These are phyloP conservation scores for Polyodon spathula DNA, from an alignment of 2,113 vertebrate species.

Conservation along the genomic window DNA sequence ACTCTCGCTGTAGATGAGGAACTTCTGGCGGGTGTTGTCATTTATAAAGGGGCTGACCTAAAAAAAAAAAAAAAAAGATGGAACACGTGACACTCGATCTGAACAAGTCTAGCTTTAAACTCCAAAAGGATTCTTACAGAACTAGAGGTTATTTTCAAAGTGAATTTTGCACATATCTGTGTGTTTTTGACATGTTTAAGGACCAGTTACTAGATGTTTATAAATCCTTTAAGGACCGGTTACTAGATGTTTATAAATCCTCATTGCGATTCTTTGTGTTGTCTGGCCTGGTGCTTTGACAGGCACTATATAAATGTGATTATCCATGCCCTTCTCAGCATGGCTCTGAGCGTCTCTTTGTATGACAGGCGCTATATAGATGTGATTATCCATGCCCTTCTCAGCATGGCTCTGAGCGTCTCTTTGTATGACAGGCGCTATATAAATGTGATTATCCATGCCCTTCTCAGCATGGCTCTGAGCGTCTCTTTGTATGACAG, in stretches of 20 bases:
- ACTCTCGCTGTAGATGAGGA: conserved; percentile 72
- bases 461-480: neutral
- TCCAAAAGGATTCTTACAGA: no score
- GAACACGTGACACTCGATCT: neutral
- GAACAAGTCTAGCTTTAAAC: no score
- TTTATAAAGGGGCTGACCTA: conserved; percentile 78
- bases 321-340: neutral
- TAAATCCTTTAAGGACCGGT: neutral
- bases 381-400: neutral
- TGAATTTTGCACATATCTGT: neutral
- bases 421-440: neutral
- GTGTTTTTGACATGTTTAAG: neutral
- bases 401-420: neutral
- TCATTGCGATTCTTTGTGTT: no score
- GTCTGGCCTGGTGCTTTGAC: neutral
- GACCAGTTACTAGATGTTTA: neutral
- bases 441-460: neutral
- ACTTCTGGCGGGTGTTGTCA: conserved; percentile 70
- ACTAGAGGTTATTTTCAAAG: neutral
- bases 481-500: neutral
- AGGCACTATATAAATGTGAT: neutral
- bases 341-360: neutral
- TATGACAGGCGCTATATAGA: neutral
- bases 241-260: neutral
- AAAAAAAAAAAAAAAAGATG: neutral